Evolutionary conservation across 2,888 invertebrate species (phyloP), one percentile per base, ranked within the genome.

Genomic region (Amphipyra berbera): DNA sequence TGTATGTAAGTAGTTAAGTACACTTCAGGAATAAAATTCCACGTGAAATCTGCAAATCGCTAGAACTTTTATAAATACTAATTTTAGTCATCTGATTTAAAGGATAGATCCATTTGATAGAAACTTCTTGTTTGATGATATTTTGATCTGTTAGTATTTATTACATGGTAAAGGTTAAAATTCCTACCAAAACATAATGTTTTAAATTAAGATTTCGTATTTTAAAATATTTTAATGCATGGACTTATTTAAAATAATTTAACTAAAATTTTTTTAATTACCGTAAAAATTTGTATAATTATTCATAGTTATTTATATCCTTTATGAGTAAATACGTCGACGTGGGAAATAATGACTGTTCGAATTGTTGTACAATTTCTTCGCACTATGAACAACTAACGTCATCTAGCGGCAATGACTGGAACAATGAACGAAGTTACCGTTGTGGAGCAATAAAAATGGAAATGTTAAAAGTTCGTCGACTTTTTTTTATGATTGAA

Each of bases 361-460:
- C 21, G 3, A 21, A 9, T 15, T 12, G 0, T 9, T 2, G 13
- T 15, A 37, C 35, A 48, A 49, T 30, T 38, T 48, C 21, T 50
- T n/a, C 0, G 1, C n/a, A n/a, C n/a, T n/a, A n/a, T n/a, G n/a
- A 8, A 49, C 47, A 35, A 56, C 42, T 76, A 68, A 44, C 63
- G 73, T 12, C 78, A 76, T 76, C 80, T 78, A 71, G 49, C 61
- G 61, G 14, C 6, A 14, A 45, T 41, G 15, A 33, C 9, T 12
- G 6, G 64, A 78, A 70, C 70, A 14, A 65, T 47, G 0, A 42
- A 21, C 13, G 7, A 35, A 45, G 7, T 40, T 27, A 13, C 55
- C 12, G n/a, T 21, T 21, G 35, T 15, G 9, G 14, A 35, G 10
- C 4, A 41, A 52, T 52, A 10, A 14, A 52, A 52, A 30, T 30